Conservation (phyloP, 2,113 vertebrate species). For the Pygoscelis adeliae region DNA sequence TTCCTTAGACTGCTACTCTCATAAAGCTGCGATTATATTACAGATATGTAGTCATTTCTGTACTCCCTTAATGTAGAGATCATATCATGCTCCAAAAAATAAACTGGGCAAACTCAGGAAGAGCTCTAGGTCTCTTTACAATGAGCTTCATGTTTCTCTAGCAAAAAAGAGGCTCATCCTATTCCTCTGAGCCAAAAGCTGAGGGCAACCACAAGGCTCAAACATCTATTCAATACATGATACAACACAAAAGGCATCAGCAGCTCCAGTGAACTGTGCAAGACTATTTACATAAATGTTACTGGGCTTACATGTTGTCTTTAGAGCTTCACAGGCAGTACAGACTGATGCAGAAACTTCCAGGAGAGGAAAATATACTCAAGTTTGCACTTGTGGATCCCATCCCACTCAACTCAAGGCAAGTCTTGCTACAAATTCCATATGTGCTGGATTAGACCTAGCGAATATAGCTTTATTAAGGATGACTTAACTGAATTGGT, state of each 20-base stretch:
- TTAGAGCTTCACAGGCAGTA: neutral
- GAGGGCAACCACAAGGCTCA: neutral
- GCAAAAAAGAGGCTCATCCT: neutral
- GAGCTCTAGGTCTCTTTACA: neutral
- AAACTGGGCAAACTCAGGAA: neutral
- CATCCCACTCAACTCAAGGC: neutral
- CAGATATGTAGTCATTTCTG: neutral
- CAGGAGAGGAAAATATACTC: neutral
- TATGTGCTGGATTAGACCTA: neutral
- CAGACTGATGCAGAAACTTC: neutral
- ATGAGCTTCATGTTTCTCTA: neutral
- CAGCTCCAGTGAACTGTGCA: neutral
- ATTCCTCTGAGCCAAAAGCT: neutral
- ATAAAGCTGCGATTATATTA: neutral
- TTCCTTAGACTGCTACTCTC: neutral
- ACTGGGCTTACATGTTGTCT: rapidly evolving
- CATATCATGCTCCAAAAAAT: neutral
- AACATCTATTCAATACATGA: neutral
- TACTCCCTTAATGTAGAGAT: neutral
- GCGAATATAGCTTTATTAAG: neutral
- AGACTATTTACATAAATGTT: neutral
- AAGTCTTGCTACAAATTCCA: neutral
- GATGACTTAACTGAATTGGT: neutral
- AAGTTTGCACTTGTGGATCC: neutral
- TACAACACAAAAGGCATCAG: neutral